These are phyloP conservation scores for Tragelaphus scriptus DNA, from an alignment of 2,113 vertebrate species.

Conservation along the genomic window DNA sequence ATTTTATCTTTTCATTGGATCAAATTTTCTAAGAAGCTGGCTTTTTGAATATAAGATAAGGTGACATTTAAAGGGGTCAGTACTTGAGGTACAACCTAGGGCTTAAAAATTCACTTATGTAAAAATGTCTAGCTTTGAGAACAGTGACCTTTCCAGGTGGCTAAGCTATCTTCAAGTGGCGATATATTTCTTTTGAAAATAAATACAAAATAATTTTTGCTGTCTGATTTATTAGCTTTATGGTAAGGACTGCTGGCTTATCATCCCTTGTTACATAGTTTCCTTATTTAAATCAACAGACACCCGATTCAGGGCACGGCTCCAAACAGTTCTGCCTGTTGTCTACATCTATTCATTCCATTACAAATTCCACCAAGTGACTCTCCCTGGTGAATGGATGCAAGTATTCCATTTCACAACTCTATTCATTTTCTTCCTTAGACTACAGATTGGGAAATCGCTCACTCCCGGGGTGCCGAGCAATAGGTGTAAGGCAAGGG, in stretches of 20 bases:
- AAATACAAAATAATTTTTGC: background rate
- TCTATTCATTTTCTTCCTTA: constrained; percentile 41
- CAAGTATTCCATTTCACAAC: constrained; percentile 57
- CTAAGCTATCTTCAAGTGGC: background rate
- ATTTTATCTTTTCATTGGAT: background rate
- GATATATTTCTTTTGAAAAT: background rate
- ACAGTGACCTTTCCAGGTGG: background rate
- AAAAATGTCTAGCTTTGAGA: constrained; percentile 32
- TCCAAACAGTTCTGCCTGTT: constrained; percentile 19
- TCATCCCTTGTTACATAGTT: background rate
- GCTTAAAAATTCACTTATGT: constrained; percentile 33
- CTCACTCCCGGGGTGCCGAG: background rate
- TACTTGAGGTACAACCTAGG: background rate
- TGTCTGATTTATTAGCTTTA: background rate
- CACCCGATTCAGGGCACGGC: background rate
- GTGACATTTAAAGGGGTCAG: background rate
- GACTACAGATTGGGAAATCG: background rate
- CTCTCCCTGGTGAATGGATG: background rate
- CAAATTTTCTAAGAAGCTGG: background rate
- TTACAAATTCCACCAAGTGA: constrained; percentile 52
- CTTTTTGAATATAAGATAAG: background rate
- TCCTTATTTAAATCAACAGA: background rate
- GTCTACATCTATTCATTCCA: constrained; percentile 46
- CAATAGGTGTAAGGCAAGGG: background rate
- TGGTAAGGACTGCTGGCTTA: background rate